Conservation (phyloP, 1,140 invertebrate genomes). For the Pygmarrhopalites habei region DNA sequence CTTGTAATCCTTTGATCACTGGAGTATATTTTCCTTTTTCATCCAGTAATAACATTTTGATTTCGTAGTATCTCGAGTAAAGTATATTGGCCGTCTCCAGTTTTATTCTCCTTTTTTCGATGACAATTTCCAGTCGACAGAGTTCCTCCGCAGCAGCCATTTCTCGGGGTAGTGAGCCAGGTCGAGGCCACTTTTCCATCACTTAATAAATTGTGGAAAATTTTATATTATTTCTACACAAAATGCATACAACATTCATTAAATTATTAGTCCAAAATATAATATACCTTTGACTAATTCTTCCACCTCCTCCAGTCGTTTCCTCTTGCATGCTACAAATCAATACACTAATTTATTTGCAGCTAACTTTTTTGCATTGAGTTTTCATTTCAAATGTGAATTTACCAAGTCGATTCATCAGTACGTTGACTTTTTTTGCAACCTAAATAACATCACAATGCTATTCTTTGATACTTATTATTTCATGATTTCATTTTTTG, state of each 20-base stretch:
- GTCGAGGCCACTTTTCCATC: constrained; percentile 28
- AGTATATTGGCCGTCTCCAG: constrained; percentile 16
- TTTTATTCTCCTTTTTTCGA: constrained; percentile 26
- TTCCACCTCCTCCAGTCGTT: constrained; percentile 22
- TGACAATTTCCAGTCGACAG: constrained; percentile 9
- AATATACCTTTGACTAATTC: constrained; percentile 17
- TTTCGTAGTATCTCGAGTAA: constrained; percentile 12
- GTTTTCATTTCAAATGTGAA: no score
- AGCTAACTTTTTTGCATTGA: no score
- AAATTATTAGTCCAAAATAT: no score
- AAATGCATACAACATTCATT: no score
- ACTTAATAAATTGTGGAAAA: no score
- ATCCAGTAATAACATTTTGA: constrained; percentile 15
- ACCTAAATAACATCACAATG: no score
- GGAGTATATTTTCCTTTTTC: constrained; percentile 18
- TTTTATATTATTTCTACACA: no score
- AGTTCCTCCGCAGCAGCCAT: constrained; percentile 5
- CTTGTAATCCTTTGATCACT: constrained; percentile 7
- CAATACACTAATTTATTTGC: no score
- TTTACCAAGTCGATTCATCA: no score
- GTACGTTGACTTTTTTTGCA: no score
- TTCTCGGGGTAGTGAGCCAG: constrained; percentile 28
- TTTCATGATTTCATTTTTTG: no score
- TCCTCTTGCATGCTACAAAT: constrained; percentile 22
- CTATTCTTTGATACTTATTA: no score